Base-by-base conservation (phyloP, 2,888 invertebrate genomes). In the Phlogophora meticulosa region DNA sequence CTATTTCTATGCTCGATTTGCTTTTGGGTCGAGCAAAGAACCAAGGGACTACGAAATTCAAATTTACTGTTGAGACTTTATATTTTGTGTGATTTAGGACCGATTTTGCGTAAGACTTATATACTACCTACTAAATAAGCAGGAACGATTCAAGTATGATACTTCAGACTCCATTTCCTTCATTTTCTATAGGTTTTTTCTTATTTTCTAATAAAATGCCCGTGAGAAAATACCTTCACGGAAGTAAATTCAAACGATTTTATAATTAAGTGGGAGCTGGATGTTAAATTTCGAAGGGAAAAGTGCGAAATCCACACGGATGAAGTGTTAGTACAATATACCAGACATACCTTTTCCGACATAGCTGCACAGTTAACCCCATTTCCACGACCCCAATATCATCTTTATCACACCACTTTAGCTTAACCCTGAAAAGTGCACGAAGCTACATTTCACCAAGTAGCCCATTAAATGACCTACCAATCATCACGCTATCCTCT, bases 1-100 rank as follows among this genome's bases (percentile, higher is more conserved):
- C 73, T 51, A 51, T 73, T 72, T 64, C 17, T 72, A 32, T 36
- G 28, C 22, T 10, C 49, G 22, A 32, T 22, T 63, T 72, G 11
- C 28, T 49, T 40, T 72, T 22, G 15, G 36, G 22, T 63, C 15
- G 63, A 43, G 11, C n/a, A 11, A 7, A 7, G 22, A 36, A 22
- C n/a, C 22, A 15, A 22, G 40, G 62, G 72, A 62, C 42, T 42
- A 17, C 48, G 17, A 17, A 24, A 15, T 58, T 17, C 34, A 49
- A 63, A 51, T 51, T 0, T 17, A 17, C 36, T 38, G 10, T 20
- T 43, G 34, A 34, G n/a, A 43, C 11, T 3, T n/a, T n/a, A n/a
- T 46, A 2, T 38, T 38, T 32, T 22, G 3, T 32, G 13, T 36
- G 13, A 45, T 22, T 67, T 17, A 13, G 28, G 17, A 24, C 17